Conservation (phyloP, 2,888 invertebrate species). For the Tetropium fuscum region DNA sequence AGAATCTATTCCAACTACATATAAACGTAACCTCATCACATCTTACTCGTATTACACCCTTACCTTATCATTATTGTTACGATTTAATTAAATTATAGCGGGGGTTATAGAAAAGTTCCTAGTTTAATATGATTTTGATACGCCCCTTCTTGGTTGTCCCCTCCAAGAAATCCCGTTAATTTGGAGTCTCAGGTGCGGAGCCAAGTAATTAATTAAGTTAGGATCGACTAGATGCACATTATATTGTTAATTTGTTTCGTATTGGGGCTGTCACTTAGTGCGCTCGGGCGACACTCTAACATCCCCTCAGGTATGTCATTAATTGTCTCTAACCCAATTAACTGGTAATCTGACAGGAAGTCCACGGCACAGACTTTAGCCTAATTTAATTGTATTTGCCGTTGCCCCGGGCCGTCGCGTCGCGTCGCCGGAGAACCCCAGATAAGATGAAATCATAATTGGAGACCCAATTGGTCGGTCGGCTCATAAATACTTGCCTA, state of each 20-base stretch:
- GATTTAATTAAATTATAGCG: too few relatives aligned
- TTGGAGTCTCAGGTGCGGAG: slow-evolving; percentile 16
- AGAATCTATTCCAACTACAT: too few relatives aligned
- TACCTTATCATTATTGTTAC: too few relatives aligned
- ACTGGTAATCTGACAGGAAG: slow-evolving; percentile 41
- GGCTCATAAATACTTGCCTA: slow-evolving; percentile 1
- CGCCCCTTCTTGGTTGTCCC: too few relatives aligned
- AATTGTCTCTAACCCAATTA: slow-evolving; percentile 47
- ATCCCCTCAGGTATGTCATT: slow-evolving; percentile 30
- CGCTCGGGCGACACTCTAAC: slow-evolving; percentile 13
- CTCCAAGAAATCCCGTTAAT: slow-evolving; percentile 12
- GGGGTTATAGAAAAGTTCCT: too few relatives aligned
- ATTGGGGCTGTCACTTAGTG: slow-evolving; percentile 21
- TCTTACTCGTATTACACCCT: too few relatives aligned
- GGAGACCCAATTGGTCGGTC: neutral
- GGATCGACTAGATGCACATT: slow-evolving; percentile 27
- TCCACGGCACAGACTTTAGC: slow-evolving; percentile 18
- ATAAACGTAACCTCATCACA: too few relatives aligned
- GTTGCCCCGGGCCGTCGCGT: neutral
- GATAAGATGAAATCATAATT: slow-evolving; percentile 5
- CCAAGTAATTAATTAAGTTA: slow-evolving; percentile 20
- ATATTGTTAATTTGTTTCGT: slow-evolving; percentile 30
- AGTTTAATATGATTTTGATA: too few relatives aligned
- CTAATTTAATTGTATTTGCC: slow-evolving; percentile 7
- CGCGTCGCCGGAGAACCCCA: neutral